These are phyloP conservation scores for Phalloptychus januarius DNA, from an alignment of 2,797 vertebrate species.

Conservation along the genomic window DNA sequence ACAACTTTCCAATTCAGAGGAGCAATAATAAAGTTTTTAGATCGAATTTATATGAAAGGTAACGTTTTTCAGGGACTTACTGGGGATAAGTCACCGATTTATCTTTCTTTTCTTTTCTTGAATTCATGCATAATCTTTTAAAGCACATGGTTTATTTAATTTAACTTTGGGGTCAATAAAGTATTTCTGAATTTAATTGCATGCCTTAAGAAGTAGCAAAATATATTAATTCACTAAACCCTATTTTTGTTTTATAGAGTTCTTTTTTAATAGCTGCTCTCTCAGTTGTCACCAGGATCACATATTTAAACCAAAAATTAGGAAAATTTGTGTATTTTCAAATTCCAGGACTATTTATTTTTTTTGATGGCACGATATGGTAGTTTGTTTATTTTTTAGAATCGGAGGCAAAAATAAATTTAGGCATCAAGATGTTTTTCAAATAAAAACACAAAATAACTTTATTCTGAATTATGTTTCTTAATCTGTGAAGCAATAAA, in stretches of 20 bases:
- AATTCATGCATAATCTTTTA: background rate
- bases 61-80: background rate
- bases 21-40: background rate
- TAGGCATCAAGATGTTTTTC: no score
- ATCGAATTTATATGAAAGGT: background rate
- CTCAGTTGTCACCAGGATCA: background rate
- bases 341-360: background rate
- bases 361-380: background rate
- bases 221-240: background rate
- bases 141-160: no score
- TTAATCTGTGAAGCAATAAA: no score
- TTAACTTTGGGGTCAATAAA: no score
- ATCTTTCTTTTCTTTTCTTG: background rate
- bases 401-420: no score
- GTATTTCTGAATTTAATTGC: no score
- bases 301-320: background rate
- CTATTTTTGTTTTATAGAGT: background rate
- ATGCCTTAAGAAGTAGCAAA: background rate
- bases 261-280: background rate
- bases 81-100: background rate
- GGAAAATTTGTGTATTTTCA: background rate
- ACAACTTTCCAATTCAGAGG: background rate
- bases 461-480: no score
- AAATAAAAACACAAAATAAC: no score
- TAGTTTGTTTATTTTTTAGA: no score